Percentiles rank a stretch among this genome's conserved stretches.
Conservation (phyloP, 2,888 invertebrate genomes). For the Meghimatium bilineatum region DNA sequence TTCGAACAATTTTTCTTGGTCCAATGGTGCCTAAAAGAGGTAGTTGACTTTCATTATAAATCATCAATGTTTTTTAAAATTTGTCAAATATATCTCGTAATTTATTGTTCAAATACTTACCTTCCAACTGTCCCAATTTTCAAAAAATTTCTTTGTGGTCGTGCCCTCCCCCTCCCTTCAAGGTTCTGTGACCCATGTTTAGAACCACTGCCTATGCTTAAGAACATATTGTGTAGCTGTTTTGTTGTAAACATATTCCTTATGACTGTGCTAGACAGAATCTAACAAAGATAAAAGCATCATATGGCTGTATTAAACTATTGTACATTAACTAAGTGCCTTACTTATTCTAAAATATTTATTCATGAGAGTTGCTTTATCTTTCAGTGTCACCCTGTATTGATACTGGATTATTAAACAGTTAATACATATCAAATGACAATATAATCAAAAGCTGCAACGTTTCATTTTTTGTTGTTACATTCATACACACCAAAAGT, state of each 20-base stretch:
- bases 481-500: neutral
- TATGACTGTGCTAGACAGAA: neutral
- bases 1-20: no score
- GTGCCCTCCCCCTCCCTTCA: no score
- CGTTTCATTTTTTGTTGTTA: neutral
- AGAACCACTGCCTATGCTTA: no score
- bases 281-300: no score
- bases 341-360: neutral
- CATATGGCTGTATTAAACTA: neutral
- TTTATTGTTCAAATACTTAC: no score
- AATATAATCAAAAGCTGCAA: neutral
- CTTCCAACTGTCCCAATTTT: no score
- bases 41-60: no score
- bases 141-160: no score
- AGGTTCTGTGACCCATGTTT: no score
- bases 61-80: no score
- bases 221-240: neutral
- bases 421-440: neutral
- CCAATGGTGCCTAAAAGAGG: no score
- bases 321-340: slow-evolving; percentile 15
- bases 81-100: no score
- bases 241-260: neutral
- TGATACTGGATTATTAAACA: neutral
- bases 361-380: neutral
- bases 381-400: neutral